phyloP scores from a whole-genome alignment of 2,888 invertebrate species.

The Agonum fuliginosum region DNA sequence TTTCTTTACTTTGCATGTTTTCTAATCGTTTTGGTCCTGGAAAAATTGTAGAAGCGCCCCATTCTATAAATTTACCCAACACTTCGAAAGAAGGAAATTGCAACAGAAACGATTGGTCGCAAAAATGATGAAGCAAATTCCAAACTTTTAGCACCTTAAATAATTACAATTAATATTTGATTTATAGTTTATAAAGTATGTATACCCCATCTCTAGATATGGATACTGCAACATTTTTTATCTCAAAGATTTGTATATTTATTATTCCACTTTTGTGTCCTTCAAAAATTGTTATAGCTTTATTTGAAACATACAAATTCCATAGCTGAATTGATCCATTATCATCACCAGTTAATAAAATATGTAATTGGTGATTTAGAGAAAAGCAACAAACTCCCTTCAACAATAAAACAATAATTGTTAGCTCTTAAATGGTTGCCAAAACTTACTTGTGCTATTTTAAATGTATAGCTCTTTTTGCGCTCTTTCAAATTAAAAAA shows the following conservation, averaged over 20 bases:
- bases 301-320: conserved; percentile 73
- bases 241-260: conserved; percentile 75
- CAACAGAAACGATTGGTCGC: conserved; percentile 76
- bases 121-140: conserved; percentile 76
- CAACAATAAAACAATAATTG: conserved; percentile 58
- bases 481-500: conserved; percentile 73
- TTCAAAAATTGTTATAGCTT: conserved; percentile 69
- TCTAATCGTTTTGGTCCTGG: conserved; percentile 73
- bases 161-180: background rate
- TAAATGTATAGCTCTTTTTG: conserved; percentile 75
- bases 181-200: conserved; percentile 57
- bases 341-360: conserved; percentile 76
- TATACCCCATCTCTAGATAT: conserved; percentile 77
- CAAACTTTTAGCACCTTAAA: conserved; percentile 76
- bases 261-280: conserved; percentile 72
- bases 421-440: no score
- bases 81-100: conserved; percentile 76
- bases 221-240: conserved; percentile 74
- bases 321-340: conserved; percentile 76
- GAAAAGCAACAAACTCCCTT: conserved; percentile 79
- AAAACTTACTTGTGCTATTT: conserved; percentile 64
- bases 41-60: conserved; percentile 75
- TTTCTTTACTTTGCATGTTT: background rate
- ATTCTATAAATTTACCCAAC: conserved; percentile 76
- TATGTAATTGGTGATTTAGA: conserved; percentile 72